phyloP scores from a whole-genome alignment of 2,888 invertebrate species.

The Hecatera dysodea region DNA sequence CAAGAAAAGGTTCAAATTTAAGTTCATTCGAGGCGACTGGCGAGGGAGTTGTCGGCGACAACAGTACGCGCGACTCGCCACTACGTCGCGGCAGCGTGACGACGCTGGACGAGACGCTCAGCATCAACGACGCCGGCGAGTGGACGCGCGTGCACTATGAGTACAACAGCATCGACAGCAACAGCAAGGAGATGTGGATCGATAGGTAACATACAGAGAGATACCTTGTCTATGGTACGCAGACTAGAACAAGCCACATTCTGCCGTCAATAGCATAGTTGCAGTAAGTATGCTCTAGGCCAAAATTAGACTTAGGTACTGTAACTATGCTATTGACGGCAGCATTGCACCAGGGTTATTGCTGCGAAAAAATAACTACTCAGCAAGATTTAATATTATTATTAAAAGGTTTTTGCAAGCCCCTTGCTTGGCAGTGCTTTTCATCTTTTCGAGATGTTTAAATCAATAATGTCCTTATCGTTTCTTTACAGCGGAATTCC shows the following conservation, averaged over 20 bases:
- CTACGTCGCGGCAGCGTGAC: conserved; percentile 82
- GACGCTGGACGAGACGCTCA: conserved; percentile 86
- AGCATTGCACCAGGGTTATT: too few relatives aligned
- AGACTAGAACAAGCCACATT: too few relatives aligned
- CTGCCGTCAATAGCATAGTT: too few relatives aligned
- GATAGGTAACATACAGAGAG: conserved; percentile 84
- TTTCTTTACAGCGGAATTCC: conserved; percentile 78
- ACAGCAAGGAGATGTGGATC: conserved; percentile 87
- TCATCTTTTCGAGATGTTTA: not conserved
- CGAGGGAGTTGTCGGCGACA: conserved; percentile 71
- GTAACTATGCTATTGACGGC: too few relatives aligned
- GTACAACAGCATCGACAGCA: conserved; percentile 77
- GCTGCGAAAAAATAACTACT: too few relatives aligned
- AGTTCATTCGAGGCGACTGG: conserved; percentile 82
- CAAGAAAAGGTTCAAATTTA: conserved; percentile 84
- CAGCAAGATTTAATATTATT: too few relatives aligned
- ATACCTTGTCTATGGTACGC: not conserved
- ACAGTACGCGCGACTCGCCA: conserved; percentile 77
- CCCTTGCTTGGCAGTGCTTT: too few relatives aligned
- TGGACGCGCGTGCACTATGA: conserved; percentile 87
- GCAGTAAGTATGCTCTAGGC: too few relatives aligned
- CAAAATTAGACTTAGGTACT: too few relatives aligned
- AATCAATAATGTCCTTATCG: not conserved
- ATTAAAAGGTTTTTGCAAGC: too few relatives aligned
- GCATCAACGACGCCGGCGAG: conserved; percentile 85